Evolutionary conservation across 2,113 vertebrate species (phyloP).

Genomic region (Podilymbus podiceps): DNA sequence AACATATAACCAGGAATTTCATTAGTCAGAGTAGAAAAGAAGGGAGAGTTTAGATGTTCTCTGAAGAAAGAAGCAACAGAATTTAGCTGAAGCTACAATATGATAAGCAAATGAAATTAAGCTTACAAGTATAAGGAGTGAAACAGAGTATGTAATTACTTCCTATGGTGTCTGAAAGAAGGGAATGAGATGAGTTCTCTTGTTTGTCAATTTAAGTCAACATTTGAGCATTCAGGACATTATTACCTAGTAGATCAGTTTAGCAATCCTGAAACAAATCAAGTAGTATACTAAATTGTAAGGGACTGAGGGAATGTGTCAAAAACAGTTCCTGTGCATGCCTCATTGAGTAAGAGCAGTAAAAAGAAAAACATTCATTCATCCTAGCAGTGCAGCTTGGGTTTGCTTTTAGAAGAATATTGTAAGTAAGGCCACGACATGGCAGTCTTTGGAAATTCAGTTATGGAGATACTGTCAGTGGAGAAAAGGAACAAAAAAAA

Average conservation of each 20-base stretch:
- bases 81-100: background rate
- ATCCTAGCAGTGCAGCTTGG: background rate
- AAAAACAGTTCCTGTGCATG: background rate
- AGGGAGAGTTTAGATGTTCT: background rate
- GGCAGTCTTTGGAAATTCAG: background rate
- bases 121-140: background rate
- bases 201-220: background rate
- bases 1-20: background rate
- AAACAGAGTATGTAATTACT: background rate
- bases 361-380: background rate
- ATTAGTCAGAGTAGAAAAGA: background rate
- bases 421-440: background rate
- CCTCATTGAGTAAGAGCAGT: background rate
- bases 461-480: background rate
- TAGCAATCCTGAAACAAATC: background rate
- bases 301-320: background rate
- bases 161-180: background rate
- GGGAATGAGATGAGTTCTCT: background rate
- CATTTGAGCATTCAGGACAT: background rate
- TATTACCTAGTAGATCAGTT: background rate
- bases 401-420: background rate
- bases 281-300: background rate
- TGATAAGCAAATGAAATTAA: background rate
- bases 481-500: background rate
- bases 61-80: background rate